Percentiles rank a stretch among this genome's conserved stretches.
Evolutionary conservation across 2,797 vertebrate species (phyloP).

Genomic region (Ptychobarbus kaznakovi): DNA sequence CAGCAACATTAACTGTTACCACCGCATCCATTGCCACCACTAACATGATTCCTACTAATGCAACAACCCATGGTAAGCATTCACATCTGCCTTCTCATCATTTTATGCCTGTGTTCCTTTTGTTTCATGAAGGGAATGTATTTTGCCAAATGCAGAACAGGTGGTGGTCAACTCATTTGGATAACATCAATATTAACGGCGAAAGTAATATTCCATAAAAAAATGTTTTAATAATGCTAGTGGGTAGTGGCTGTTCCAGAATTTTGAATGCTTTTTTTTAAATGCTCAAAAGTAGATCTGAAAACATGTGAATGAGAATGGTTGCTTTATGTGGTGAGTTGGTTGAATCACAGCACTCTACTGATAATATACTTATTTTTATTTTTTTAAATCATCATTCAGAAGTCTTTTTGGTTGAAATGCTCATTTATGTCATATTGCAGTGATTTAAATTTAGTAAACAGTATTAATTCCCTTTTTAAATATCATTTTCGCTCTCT

Average conservation of each 20-base stretch:
- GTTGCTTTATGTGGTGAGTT: neutral
- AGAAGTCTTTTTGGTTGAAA: neutral
- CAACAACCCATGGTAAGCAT: constrained; percentile 84
- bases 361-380: neutral
- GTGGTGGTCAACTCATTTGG: constrained; percentile 1
- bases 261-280: neutral
- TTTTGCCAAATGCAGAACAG: constrained; percentile 24
- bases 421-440: neutral
- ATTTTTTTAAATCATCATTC: neutral
- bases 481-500: neutral
- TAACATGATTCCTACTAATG: constrained; percentile 89
- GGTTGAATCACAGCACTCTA: neutral
- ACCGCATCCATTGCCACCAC: constrained; percentile 84
- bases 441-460: neutral
- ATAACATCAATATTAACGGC: neutral
- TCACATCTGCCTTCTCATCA: constrained; percentile 37
- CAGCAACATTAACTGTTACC: constrained; percentile 85
- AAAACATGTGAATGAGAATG: neutral
- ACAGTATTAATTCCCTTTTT: neutral
- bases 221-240: constrained; percentile 16
- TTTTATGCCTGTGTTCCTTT: constrained; percentile 11
- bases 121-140: constrained; percentile 8
- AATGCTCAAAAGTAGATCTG: neutral
- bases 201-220: constrained; percentile 11
- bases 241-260: neutral